phyloP scores from a whole-genome alignment of 2,797 vertebrate species.

The Lutjanus campechanus region DNA sequence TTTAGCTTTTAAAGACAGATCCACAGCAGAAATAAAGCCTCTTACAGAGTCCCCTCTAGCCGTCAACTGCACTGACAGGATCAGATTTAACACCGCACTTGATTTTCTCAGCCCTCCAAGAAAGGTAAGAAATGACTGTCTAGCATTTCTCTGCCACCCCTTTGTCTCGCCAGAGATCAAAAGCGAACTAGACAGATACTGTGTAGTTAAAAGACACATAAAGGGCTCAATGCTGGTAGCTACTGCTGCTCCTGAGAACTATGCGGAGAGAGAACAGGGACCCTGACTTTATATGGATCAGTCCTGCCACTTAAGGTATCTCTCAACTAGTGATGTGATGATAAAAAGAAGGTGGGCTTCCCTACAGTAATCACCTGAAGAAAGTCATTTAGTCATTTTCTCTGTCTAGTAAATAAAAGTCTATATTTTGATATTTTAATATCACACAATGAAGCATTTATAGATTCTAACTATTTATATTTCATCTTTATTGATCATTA shows the following conservation, averaged over 20 bases:
- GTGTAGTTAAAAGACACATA: slow-evolving; percentile 64
- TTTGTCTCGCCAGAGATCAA: slow-evolving; percentile 72
- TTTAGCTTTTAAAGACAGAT: slow-evolving; percentile 68
- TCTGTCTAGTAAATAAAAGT: background rate
- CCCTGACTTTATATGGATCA: slow-evolving; percentile 14
- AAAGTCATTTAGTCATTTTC: background rate
- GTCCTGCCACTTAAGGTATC: slow-evolving; percentile 32
- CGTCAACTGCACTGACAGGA: slow-evolving; percentile 71
- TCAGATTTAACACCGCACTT: slow-evolving; percentile 77
- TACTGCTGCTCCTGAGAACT: slow-evolving; percentile 44
- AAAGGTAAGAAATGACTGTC: slow-evolving; percentile 65
- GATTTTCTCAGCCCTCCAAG: slow-evolving; percentile 69
- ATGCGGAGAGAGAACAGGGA: slow-evolving; percentile 20
- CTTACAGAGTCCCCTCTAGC: slow-evolving; percentile 74
- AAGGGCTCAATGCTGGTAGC: slow-evolving; percentile 56
- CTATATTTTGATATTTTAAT: background rate
- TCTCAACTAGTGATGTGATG: slow-evolving; percentile 24
- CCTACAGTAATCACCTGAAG: background rate
- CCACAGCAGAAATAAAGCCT: slow-evolving; percentile 75
- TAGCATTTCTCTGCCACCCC: slow-evolving; percentile 57
- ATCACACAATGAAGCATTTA: background rate
- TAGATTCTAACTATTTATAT: background rate
- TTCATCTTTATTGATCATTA: background rate
- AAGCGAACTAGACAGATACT: slow-evolving; percentile 67
- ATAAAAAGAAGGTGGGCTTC: slow-evolving; percentile 14